phyloP scores from a whole-genome alignment of 2,113 vertebrate genomes.

The Chrysochloris asiatica region DNA sequence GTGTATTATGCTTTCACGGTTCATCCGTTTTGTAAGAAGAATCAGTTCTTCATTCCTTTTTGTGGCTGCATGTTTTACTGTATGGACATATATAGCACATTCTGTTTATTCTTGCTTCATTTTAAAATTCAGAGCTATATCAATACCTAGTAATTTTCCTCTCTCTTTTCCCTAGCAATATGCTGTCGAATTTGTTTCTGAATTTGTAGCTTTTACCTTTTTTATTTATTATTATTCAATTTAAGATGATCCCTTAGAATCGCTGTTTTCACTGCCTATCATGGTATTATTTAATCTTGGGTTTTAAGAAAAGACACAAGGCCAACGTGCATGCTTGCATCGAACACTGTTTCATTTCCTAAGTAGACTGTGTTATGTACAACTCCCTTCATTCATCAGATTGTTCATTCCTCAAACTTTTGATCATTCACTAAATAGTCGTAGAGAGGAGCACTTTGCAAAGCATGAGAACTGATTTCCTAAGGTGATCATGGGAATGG shows the following conservation, averaged over 20 bases:
- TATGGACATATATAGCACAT: neutral
- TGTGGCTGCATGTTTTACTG: neutral
- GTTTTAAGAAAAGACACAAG: neutral
- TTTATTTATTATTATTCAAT: conserved; percentile 25
- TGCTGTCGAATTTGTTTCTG: conserved; percentile 13
- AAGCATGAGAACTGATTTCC: neutral
- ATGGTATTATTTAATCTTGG: neutral
- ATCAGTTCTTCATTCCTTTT: neutral
- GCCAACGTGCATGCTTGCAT: neutral
- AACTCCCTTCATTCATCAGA: neutral
- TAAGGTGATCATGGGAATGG: neutral
- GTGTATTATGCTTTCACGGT: neutral
- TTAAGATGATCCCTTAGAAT: neutral
- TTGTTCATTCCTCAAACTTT: conserved; percentile 12
- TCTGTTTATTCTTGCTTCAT: conserved; percentile 24
- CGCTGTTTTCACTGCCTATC: neutral
- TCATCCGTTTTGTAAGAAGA: neutral
- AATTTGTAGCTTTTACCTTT: conserved; percentile 45
- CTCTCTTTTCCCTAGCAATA: neutral
- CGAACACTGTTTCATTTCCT: neutral
- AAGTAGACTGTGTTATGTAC: neutral
- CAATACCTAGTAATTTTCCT: neutral
- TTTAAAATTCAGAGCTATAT: neutral
- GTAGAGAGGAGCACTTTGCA: neutral
- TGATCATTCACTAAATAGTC: neutral